These are phyloP conservation scores for Phrynocephalus guinanensis DNA, from an alignment of 2,797 vertebrate species.

Conservation along the genomic window DNA sequence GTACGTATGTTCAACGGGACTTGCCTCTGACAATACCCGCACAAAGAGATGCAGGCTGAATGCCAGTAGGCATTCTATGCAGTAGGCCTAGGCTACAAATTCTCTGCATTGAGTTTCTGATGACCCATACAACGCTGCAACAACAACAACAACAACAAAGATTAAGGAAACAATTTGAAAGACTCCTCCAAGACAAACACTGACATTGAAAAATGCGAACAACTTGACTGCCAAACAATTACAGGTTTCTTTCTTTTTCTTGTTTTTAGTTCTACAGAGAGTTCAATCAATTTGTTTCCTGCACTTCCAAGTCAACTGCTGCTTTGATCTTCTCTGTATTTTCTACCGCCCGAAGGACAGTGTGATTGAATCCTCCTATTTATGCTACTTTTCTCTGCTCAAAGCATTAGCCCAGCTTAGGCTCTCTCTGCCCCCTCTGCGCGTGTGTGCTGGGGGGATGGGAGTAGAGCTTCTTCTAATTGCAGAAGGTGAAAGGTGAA, in stretches of 20 bases:
- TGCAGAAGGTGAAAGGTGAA: conserved; percentile 39
- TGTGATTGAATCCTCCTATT: conserved; percentile 47
- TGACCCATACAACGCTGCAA: neutral
- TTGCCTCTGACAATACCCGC: no score
- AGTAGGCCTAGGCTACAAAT: neutral
- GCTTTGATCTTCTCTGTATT: conserved; percentile 59
- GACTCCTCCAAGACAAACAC: neutral
- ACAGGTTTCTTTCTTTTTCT: conserved; percentile 9
- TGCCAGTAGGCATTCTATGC: neutral
- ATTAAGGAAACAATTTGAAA: neutral
- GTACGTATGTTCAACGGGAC: neutral
- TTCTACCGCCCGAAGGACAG: conserved; percentile 50
- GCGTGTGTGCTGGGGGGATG: conserved; percentile 11
- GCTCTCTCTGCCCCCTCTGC: conserved; percentile 43
- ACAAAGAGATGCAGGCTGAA: neutral
- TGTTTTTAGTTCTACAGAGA: conserved; percentile 18
- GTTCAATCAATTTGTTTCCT: conserved; percentile 20
- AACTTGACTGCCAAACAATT: neutral
- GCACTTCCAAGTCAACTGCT: conserved; percentile 44
- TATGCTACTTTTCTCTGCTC: conserved; percentile 41
- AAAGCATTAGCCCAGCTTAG: conserved; percentile 37
- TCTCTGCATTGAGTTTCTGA: neutral
- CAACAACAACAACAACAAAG: neutral
- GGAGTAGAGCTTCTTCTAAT: conserved; percentile 12
- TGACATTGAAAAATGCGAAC: neutral